phyloP scores from a whole-genome alignment of 2,888 invertebrate genomes.

The Micoletzkya japonica region DNA sequence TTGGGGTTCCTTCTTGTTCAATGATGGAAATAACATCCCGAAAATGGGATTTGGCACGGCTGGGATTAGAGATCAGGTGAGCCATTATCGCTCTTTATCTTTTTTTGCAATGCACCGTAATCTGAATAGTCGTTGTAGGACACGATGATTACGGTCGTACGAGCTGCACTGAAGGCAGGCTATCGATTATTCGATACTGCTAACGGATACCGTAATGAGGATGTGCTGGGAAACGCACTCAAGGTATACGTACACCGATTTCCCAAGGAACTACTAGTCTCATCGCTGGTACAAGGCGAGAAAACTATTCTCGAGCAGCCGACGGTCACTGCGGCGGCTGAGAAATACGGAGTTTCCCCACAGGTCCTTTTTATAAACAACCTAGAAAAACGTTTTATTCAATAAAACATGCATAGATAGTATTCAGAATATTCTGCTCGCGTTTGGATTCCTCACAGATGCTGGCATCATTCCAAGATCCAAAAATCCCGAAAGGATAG shows the following conservation, averaged over 20 bases:
- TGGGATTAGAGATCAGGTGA: no score
- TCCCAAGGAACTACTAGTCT: no score
- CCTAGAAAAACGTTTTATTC: no score
- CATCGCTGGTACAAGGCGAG: slow-evolving; percentile 64
- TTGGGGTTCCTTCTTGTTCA: no score
- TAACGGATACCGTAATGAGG: slow-evolving; percentile 77
- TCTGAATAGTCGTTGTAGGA: no score
- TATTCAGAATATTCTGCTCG: slow-evolving; percentile 45
- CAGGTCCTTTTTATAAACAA: no score
- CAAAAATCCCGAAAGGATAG: slow-evolving; percentile 33
- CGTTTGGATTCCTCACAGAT: slow-evolving; percentile 40
- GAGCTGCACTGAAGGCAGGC: slow-evolving; percentile 66
- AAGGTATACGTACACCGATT: no score
- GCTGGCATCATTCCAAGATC: slow-evolving; percentile 47
- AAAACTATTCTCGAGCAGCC: slow-evolving; percentile 70
- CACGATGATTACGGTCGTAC: slow-evolving; percentile 15
- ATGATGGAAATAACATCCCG: no score
- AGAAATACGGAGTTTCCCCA: slow-evolving; percentile 65
- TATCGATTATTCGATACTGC: slow-evolving; percentile 80
- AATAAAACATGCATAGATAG: no score
- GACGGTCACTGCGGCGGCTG: slow-evolving; percentile 71
- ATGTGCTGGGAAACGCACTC: slow-evolving; percentile 71
- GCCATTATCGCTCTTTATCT: no score
- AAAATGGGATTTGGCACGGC: no score
- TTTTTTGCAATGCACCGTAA: no score